phyloP scores from a whole-genome alignment of 2,113 vertebrate genomes.

The Pongo abelii region DNA sequence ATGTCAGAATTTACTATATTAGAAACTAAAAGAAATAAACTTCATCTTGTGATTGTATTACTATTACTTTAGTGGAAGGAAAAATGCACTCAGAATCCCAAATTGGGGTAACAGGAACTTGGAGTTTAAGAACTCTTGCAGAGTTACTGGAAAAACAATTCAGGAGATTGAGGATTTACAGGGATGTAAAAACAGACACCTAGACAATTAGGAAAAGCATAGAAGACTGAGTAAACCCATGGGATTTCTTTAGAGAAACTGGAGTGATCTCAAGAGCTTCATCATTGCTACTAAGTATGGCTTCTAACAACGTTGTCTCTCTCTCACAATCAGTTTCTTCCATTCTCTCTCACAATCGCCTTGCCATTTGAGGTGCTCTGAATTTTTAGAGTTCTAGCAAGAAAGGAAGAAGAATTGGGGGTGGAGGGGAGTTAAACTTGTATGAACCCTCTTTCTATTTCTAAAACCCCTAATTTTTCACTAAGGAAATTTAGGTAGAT shows the following conservation, averaged over 20 bases:
- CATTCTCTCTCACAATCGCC: background rate
- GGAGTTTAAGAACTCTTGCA: background rate
- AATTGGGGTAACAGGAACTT: background rate
- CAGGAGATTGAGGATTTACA: background rate
- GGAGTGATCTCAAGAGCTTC: background rate
- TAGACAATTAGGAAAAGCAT: background rate
- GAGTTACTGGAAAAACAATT: background rate
- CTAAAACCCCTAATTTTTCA: background rate
- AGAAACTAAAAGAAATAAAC: background rate
- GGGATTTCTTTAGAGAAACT: background rate
- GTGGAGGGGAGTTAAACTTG: background rate
- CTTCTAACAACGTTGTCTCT: background rate
- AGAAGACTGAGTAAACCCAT: background rate
- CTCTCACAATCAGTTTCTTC: background rate
- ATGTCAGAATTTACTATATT: background rate
- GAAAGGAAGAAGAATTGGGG: background rate
- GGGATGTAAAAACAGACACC: background rate
- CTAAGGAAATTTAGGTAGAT: background rate
- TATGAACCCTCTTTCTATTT: background rate
- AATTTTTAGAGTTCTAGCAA: background rate
- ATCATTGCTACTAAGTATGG: background rate
- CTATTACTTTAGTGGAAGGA: background rate
- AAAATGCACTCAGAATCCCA: background rate
- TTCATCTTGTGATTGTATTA: background rate
- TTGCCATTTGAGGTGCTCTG: background rate